Conservation (phyloP, 2,888 invertebrate genomes). For the Eumerus sabulonum region DNA sequence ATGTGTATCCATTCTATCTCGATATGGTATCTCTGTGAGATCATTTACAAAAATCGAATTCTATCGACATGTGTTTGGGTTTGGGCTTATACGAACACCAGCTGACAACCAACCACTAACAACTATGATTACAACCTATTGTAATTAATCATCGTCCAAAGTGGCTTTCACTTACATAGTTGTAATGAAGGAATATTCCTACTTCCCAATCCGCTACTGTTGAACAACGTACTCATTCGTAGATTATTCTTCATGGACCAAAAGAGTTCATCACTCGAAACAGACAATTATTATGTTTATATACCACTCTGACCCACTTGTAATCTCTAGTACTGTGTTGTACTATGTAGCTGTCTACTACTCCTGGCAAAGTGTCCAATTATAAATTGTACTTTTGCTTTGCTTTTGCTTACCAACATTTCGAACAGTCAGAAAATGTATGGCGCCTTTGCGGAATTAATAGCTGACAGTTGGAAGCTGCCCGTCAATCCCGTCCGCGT, state of each 20-base stretch:
- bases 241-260: conserved; percentile 37
- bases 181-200: conserved; percentile 15
- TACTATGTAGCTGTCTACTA: background rate
- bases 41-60: conserved; percentile 48
- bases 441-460: conserved; percentile 55
- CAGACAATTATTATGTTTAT: conserved; percentile 33
- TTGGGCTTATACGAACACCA: background rate
- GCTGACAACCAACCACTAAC: background rate
- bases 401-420: conserved; percentile 26
- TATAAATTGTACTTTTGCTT: conserved; percentile 40
- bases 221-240: too few species aligned
- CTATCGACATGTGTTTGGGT: conserved; percentile 28
- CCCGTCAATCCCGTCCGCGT: background rate
- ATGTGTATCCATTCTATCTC: too few species aligned
- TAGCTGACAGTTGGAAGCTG: conserved; percentile 40
- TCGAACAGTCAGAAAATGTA: conserved; percentile 44
- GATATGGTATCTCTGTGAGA: conserved; percentile 24
- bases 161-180: conserved; percentile 59
- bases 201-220: too few species aligned
- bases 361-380: conserved; percentile 51
- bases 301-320: conserved; percentile 54
- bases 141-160: conserved; percentile 52
- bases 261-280: conserved; percentile 12
- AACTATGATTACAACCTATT: too few species aligned
- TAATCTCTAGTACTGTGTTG: conserved; percentile 6